A percentile compares a stretch with the other conserved stretches of the same genome.
Conservation (phyloP, 2,797 vertebrate species). For the Silurus lanzhouensis region DNA sequence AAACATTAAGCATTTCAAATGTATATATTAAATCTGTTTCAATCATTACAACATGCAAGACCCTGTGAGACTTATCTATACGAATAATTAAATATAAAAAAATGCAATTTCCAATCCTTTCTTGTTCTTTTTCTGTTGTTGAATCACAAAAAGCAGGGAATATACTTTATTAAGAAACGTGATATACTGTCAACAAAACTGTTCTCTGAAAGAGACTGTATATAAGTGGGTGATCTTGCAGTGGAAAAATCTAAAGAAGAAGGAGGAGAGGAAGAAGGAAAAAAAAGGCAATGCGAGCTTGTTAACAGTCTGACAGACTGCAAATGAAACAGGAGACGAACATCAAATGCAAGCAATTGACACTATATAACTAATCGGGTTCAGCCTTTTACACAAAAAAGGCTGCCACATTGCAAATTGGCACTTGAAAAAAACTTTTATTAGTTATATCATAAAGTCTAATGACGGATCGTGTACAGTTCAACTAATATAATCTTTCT, state of each 20-base stretch:
- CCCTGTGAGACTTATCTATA: background rate
- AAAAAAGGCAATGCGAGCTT: background rate
- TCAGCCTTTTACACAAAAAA: background rate
- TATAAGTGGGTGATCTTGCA: background rate
- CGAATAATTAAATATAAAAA: background rate
- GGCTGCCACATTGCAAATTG: too few relatives aligned
- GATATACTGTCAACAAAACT: background rate
- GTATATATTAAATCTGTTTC: background rate
- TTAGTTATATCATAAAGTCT: too few relatives aligned
- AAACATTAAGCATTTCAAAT: background rate
- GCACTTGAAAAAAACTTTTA: too few relatives aligned
- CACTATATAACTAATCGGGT: background rate
- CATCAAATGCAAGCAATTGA: background rate
- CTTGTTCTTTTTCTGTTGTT: too few relatives aligned
- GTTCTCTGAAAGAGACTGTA: background rate
- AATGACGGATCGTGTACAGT: too few relatives aligned
- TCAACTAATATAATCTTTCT: too few relatives aligned
- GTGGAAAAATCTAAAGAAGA: background rate
- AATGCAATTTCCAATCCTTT: background rate
- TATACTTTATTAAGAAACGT: background rate
- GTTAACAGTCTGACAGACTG: conserved; percentile 16
- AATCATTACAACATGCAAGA: background rate
- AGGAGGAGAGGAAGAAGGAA: too few relatives aligned
- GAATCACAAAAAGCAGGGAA: too few relatives aligned
- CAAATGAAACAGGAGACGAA: background rate